phyloP scores from a whole-genome alignment of 2,888 invertebrate species.

The Tigriopus californicus region DNA sequence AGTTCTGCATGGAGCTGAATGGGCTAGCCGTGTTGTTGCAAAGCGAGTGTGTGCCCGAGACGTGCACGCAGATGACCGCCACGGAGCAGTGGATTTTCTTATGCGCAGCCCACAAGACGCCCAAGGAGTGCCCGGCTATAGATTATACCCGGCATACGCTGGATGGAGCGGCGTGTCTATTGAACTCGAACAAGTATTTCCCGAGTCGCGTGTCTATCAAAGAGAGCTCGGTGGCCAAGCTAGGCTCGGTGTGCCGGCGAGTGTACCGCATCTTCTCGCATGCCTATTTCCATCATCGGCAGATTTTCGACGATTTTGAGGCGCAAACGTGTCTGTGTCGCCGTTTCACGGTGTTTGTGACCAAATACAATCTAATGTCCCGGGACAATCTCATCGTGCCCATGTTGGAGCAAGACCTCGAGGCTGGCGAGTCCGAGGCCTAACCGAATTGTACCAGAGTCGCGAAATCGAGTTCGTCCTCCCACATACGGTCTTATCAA shows the following conservation, averaged over 20 bases:
- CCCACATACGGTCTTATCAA: too few relatives aligned
- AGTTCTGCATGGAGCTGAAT: slow-evolving; percentile 98
- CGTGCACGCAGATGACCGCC: slow-evolving; percentile 98
- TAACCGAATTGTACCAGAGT: too few relatives aligned
- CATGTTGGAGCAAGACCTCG: slow-evolving; percentile 54
- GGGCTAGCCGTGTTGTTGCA: slow-evolving; percentile 92
- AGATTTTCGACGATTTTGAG: slow-evolving; percentile 94
- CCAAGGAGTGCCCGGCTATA: slow-evolving; percentile 98
- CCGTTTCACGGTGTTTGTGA: slow-evolving; percentile 88
- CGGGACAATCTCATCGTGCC: slow-evolving; percentile 96
- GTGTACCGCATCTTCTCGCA: slow-evolving; percentile 99
- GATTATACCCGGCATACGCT: slow-evolving; percentile 96
- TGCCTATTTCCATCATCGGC: slow-evolving; percentile 93
- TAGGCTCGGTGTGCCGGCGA: slow-evolving; percentile 93
- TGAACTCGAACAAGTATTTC: slow-evolving; percentile 99
- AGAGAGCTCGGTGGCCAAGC: slow-evolving; percentile 91
- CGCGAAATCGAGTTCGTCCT: too few relatives aligned
- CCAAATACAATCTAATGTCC: slow-evolving; percentile 94
- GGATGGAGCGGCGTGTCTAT: slow-evolving; percentile 95
- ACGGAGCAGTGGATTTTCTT: slow-evolving; percentile 99
- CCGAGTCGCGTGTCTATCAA: slow-evolving; percentile 55
- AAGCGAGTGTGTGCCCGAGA: slow-evolving; percentile 86
- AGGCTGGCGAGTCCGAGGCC: slow-evolving; percentile 1
- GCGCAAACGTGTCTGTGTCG: slow-evolving; percentile 83
- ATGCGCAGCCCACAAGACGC: slow-evolving; percentile 98